These are phyloP conservation scores for Enchytraeus crypticus DNA, from an alignment of 2,888 invertebrate species.

Conservation along the genomic window DNA sequence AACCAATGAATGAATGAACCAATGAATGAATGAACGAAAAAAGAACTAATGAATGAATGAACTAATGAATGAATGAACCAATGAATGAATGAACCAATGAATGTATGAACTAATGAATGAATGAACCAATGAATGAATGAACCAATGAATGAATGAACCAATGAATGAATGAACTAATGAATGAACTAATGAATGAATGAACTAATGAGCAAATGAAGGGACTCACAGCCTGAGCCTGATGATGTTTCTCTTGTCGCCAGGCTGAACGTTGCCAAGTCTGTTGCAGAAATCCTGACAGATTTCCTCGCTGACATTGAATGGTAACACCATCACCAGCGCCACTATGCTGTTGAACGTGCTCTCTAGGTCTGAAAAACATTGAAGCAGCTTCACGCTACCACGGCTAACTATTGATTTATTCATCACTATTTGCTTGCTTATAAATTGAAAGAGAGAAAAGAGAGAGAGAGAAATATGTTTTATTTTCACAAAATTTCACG, in stretches of 20 bases:
- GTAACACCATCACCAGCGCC: conserved; percentile 80
- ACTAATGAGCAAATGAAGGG: too few relatives aligned
- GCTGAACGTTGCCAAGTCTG: conserved; percentile 73
- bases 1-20: too few relatives aligned
- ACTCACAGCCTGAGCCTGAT: conserved; percentile 78
- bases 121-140: too few relatives aligned
- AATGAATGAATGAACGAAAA: too few relatives aligned
- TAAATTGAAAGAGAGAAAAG: not conserved
- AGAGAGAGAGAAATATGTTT: too few relatives aligned
- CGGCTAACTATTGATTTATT: not conserved
- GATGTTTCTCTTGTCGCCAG: conserved; percentile 16
- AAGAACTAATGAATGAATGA: not conserved
- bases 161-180: too few relatives aligned
- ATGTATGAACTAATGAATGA: too few relatives aligned
- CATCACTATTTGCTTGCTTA: not conserved
- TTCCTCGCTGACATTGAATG: conserved; percentile 75
- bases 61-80: too few relatives aligned
- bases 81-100: too few relatives aligned
- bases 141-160: too few relatives aligned
- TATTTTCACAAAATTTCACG: too few relatives aligned
- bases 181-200: too few relatives aligned
- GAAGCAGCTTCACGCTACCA: not conserved
- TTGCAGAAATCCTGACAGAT: conserved; percentile 84
- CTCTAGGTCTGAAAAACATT: conserved; percentile 71
- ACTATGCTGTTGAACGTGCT: conserved; percentile 90